Conservation (phyloP, 2,113 vertebrate genomes). For the Chrysochloris asiatica region DNA sequence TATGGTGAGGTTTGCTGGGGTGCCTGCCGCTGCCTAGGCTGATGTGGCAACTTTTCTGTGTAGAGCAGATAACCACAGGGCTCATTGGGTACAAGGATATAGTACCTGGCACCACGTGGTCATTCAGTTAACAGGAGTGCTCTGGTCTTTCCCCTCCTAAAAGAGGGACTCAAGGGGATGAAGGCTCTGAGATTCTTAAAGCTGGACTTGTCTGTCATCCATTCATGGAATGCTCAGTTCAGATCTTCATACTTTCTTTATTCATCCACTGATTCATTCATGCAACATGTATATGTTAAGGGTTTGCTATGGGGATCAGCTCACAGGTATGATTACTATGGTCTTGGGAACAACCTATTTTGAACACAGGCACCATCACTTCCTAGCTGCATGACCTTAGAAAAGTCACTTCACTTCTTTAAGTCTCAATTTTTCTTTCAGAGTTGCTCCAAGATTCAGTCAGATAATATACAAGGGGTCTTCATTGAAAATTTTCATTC, state of each 20-base stretch:
- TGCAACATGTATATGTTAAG: neutral
- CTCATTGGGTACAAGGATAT: too few species aligned
- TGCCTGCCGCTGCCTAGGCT: neutral
- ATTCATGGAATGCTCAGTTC: neutral
- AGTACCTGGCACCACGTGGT: neutral
- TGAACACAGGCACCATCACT: neutral
- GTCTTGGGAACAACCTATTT: neutral
- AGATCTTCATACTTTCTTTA: neutral
- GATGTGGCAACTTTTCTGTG: neutral
- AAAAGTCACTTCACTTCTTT: neutral
- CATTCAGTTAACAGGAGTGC: neutral
- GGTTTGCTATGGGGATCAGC: neutral
- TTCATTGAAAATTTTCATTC: too few species aligned
- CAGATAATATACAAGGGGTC: neutral
- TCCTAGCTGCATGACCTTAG: neutral
- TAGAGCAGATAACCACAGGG: neutral
- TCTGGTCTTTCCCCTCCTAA: neutral
- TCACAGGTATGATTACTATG: too few species aligned
- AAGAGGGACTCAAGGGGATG: neutral
- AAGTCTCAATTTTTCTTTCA: neutral
- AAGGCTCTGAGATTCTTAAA: neutral
- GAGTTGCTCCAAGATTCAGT: neutral
- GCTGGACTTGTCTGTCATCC: neutral
- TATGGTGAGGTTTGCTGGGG: neutral
- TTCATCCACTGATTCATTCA: neutral